Evolutionary conservation across 2,888 invertebrate genomes (phyloP).

Genomic region (Brenthis ino): DNA sequence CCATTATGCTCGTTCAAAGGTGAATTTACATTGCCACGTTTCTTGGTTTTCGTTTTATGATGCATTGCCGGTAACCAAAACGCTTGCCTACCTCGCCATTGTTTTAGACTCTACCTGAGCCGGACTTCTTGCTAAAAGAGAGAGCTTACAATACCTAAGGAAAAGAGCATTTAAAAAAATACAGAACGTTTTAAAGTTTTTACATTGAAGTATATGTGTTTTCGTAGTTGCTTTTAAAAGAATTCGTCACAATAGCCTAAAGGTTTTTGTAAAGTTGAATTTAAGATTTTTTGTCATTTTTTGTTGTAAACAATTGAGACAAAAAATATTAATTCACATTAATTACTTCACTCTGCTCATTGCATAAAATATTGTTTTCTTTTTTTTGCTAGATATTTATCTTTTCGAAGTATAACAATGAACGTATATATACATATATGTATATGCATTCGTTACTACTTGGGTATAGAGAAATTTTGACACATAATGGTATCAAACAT

Average conservation of each 20-base stretch:
- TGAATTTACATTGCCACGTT: constrained; percentile 57
- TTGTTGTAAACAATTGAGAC: neutral
- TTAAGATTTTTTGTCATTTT: neutral
- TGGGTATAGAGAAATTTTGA: no score
- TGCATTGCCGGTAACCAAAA: constrained; percentile 30
- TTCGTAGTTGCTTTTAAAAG: constrained; percentile 13
- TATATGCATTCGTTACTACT: no score
- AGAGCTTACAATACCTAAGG: constrained; percentile 9
- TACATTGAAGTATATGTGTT: constrained; percentile 8
- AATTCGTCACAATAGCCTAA: constrained; percentile 13
- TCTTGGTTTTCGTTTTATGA: constrained; percentile 35
- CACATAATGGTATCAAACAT: no score
- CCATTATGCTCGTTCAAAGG: constrained; percentile 69
- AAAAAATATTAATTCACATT: neutral
- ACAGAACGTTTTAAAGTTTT: constrained; percentile 8
- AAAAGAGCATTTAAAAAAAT: constrained; percentile 20
- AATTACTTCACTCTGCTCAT: no score
- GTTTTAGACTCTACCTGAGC: constrained; percentile 12
- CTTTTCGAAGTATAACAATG: no score
- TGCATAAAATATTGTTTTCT: no score
- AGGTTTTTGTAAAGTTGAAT: constrained; percentile 1
- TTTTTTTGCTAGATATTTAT: no score
- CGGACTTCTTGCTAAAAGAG: constrained; percentile 11
- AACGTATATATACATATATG: no score
- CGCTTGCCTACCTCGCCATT: constrained; percentile 11